Evolutionary conservation across 1,140 invertebrate genomes (phyloP).

Genomic region (Micrasema minimum): DNA sequence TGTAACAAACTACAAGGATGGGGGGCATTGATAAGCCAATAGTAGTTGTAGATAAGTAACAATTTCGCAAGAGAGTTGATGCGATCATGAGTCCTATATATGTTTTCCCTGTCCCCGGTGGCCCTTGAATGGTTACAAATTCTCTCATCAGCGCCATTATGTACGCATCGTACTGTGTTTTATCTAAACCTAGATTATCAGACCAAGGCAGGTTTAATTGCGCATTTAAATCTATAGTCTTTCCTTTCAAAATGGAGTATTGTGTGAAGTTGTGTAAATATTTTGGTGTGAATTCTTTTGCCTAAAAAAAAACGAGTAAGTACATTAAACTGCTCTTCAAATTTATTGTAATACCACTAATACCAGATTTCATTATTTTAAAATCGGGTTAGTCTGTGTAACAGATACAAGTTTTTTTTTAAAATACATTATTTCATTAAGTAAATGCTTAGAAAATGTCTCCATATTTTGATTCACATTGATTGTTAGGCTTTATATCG

Average conservation of each 20-base stretch:
- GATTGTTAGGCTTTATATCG: background rate
- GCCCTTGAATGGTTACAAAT: conserved; percentile 81
- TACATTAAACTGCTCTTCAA: background rate
- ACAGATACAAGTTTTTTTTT: background rate
- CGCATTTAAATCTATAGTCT: conserved; percentile 53
- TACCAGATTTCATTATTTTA: background rate
- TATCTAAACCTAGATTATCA: conserved; percentile 65
- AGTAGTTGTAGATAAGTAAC: conserved; percentile 39
- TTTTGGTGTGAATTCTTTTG: background rate
- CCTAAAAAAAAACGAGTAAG: background rate
- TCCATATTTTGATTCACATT: background rate
- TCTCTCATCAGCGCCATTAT: conserved; percentile 70
- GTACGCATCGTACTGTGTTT: conserved; percentile 71
- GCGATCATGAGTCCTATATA: conserved; percentile 77
- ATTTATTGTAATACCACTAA: no score
- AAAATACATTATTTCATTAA: background rate
- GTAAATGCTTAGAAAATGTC: background rate
- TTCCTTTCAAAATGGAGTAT: conserved; percentile 14
- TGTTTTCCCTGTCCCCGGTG: conserved; percentile 86
- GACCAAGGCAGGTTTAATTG: conserved; percentile 59
- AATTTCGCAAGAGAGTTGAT: conserved; percentile 69
- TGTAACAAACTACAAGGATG: conserved; percentile 84
- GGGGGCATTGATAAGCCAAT: conserved; percentile 57
- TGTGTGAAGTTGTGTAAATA: conserved; percentile 46
- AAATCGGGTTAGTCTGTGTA: background rate